phyloP scores from a whole-genome alignment of 2,888 invertebrate genomes.

The Coecobrya sp. region DNA sequence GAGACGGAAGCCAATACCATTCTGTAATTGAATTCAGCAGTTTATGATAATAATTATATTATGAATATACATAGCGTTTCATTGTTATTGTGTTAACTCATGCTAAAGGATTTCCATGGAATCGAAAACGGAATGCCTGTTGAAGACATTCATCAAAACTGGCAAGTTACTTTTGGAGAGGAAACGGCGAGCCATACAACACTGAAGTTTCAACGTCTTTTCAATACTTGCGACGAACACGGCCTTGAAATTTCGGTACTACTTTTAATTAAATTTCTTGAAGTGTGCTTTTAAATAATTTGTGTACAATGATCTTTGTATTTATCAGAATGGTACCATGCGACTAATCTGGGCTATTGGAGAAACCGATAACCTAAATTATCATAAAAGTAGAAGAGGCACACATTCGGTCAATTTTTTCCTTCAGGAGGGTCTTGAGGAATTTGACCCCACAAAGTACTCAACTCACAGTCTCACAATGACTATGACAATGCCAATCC shows the following conservation, averaged over 20 bases:
- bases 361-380: background rate
- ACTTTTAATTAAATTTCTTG: background rate
- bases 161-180: background rate
- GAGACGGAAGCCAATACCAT: conserved; percentile 8
- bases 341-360: background rate
- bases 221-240: background rate
- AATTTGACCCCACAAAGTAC: background rate
- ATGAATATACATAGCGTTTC: background rate
- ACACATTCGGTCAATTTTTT: conserved; percentile 25
- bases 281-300: background rate
- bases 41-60: background rate
- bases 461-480: background rate
- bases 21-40: conserved; percentile 15
- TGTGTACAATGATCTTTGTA: background rate
- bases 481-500: conserved; percentile 40
- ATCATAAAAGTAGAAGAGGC: background rate
- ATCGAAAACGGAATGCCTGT: background rate
- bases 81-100: background rate
- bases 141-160: background rate
- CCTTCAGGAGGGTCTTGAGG: background rate
- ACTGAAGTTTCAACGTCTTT: background rate
- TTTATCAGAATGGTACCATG: background rate
- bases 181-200: background rate
- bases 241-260: background rate
- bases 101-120: background rate